Evolutionary conservation across 2,797 vertebrate species (phyloP).

Genomic region (Heterohyrax brucei): DNA sequence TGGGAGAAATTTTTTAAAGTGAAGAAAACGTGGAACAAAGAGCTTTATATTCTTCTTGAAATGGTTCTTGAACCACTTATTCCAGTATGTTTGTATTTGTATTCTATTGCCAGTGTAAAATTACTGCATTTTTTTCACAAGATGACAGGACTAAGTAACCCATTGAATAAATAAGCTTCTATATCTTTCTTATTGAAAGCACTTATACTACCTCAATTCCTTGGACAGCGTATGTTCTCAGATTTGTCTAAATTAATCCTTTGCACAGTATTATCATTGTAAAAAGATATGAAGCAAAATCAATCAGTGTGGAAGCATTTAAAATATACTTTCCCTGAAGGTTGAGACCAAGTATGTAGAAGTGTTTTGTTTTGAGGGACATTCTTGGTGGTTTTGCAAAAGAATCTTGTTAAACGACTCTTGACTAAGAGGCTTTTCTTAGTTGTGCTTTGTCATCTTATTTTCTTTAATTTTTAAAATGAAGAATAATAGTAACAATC

Average conservation of each 20-base stretch:
- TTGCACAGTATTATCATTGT: neutral
- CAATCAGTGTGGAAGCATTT: neutral
- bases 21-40: neutral
- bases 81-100: neutral
- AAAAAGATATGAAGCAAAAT: conserved; percentile 53
- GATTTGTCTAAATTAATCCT: neutral
- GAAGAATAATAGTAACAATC: neutral
- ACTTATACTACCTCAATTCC: conserved; percentile 7
- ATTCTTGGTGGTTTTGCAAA: neutral
- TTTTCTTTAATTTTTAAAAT: neutral
- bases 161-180: conserved; percentile 14
- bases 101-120: conserved; percentile 28
- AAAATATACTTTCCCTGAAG: neutral
- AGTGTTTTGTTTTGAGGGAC: neutral
- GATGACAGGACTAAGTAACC: neutral
- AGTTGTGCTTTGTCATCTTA: neutral
- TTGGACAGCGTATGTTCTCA: neutral
- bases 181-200: neutral
- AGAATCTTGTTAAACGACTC: neutral
- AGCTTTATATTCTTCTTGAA: neutral
- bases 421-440: neutral
- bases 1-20: conserved; percentile 40
- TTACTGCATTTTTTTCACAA: neutral
- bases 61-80: neutral
- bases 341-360: neutral